These are phyloP conservation scores for Heliothis subflexa DNA, from an alignment of 1,140 invertebrate genomes.

Conservation along the genomic window DNA sequence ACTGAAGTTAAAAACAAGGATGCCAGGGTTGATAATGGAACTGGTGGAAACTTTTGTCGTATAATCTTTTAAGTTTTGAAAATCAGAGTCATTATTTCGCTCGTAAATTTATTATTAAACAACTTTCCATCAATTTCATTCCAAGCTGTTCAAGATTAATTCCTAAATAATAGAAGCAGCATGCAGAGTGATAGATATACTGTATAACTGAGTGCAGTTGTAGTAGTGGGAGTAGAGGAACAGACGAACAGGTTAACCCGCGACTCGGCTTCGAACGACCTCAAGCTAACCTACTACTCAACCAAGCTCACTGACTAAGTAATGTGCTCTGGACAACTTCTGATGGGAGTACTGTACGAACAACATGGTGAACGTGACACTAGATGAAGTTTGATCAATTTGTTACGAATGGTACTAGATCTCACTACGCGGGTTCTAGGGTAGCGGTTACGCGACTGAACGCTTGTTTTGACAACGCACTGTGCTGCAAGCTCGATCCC, in stretches of 20 bases:
- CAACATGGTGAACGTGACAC: slow-evolving; percentile 79
- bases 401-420: slow-evolving; percentile 80
- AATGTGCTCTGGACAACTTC: slow-evolving; percentile 79
- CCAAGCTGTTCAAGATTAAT: slow-evolving; percentile 65
- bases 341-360: slow-evolving; percentile 77
- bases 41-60: slow-evolving; percentile 59
- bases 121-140: slow-evolving; percentile 64
- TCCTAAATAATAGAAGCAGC: slow-evolving; percentile 81
- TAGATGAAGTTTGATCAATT: slow-evolving; percentile 79
- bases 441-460: slow-evolving; percentile 83
- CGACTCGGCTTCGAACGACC: slow-evolving; percentile 75
- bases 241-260: slow-evolving; percentile 74
- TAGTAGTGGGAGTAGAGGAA: slow-evolving; percentile 79
- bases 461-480: slow-evolving; percentile 76
- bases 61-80: slow-evolving; percentile 11
- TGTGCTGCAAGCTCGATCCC: slow-evolving; percentile 71
- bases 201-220: slow-evolving; percentile 79
- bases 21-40: slow-evolving; percentile 68
- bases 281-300: slow-evolving; percentile 80
- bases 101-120: slow-evolving; percentile 40
- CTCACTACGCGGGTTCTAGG: slow-evolving; percentile 82
- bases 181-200: slow-evolving; percentile 82
- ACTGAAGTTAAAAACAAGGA: slow-evolving; percentile 65
- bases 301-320: slow-evolving; percentile 80
- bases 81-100: neutral